Evolutionary conservation across 2,113 vertebrate species (phyloP), one percentile per base, ranked within the genome.

Genomic region (Oxygymnocypris stewartii): DNA sequence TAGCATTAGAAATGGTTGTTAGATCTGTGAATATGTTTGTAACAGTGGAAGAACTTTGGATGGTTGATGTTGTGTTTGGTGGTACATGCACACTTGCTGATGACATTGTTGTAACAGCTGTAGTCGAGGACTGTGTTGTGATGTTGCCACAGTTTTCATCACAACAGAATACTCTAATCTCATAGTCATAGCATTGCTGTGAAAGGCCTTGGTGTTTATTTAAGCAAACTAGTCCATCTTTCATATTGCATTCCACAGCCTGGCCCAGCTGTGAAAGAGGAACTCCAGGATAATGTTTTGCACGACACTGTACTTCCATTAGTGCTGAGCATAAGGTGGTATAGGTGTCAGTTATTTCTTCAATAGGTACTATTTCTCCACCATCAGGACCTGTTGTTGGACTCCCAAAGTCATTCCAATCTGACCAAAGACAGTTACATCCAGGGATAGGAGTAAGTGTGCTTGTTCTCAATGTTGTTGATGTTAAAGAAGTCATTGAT

Each of bases 161-260:
- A 89, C 92, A 93, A 74, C 92, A 93, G n/a, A 86, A 77, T 1
- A 90, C 88, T 89, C 42, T 73, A 9, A 92, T 87, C 57, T 92
- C 90, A 71, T 92, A 92, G 20, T 91, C 86, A 78, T 89, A 90
- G 57, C 95, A 95, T 35, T 91, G 76, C 13, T 59, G 28, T 31
- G 85, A 40, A 2, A 80, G 14, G 0, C 88, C 92, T 6, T 94
- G 93, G n/a, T 93, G 89, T 1, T 85, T n/a, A 49, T 94, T 95
- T n/a, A 63, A 28, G 59, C 94, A 94, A 25, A 92, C 87, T 0
- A 91, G 63, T 54, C 90, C 91, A 8, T 87, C 82, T 28, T 77
- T 1, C 25, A 80, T 57, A 0, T 91, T 80, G 5, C 92, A 0
- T 3, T 40, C 88, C 1, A 92, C 86, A 77, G 0, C 47, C 84